These are phyloP conservation scores for Sylvicola cinctus DNA, from an alignment of 2,888 invertebrate genomes.

Conservation along the genomic window DNA sequence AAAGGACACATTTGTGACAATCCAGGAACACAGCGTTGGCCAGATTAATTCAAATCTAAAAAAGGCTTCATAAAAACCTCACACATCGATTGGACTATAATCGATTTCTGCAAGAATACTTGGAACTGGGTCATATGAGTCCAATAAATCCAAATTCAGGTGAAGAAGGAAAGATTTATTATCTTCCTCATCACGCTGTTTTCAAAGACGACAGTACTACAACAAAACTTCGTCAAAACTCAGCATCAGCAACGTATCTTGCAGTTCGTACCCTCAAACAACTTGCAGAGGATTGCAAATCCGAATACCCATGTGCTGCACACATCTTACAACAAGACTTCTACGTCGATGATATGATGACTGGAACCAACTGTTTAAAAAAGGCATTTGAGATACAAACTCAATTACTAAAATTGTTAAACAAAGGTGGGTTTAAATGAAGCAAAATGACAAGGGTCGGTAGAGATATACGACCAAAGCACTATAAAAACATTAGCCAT, in stretches of 20 bases:
- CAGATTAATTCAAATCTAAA: background rate
- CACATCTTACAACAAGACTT: slow-evolving; percentile 6
- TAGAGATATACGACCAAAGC: slow-evolving; percentile 5
- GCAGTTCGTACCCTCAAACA: slow-evolving; percentile 9
- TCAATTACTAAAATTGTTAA: slow-evolving; percentile 6
- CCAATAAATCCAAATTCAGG: background rate
- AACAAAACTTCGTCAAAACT: slow-evolving; percentile 8
- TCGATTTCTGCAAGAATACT: slow-evolving; percentile 5
- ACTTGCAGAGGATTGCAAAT: slow-evolving; percentile 5
- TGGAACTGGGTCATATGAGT: slow-evolving; percentile 3
- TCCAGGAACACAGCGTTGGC: background rate
- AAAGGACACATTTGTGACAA: background rate
- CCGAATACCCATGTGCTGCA: slow-evolving; percentile 7
- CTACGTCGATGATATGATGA: slow-evolving; percentile 10
- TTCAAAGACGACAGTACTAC: slow-evolving; percentile 2
- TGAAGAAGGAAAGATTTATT: background rate
- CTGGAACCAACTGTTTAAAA: slow-evolving; percentile 7
- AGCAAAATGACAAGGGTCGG: slow-evolving; percentile 7
- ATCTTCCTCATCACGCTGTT: slow-evolving; percentile 3
- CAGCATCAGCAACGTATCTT: slow-evolving; percentile 10
- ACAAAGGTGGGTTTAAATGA: slow-evolving; percentile 6
- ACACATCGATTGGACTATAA: background rate
- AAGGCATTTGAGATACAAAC: slow-evolving; percentile 7
- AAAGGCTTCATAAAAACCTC: background rate
- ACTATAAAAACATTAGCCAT: background rate